Evolutionary conservation across 2,888 invertebrate genomes (phyloP), one percentile per base, ranked within the genome.

Genomic region (Patella ulyssiponensis): DNA sequence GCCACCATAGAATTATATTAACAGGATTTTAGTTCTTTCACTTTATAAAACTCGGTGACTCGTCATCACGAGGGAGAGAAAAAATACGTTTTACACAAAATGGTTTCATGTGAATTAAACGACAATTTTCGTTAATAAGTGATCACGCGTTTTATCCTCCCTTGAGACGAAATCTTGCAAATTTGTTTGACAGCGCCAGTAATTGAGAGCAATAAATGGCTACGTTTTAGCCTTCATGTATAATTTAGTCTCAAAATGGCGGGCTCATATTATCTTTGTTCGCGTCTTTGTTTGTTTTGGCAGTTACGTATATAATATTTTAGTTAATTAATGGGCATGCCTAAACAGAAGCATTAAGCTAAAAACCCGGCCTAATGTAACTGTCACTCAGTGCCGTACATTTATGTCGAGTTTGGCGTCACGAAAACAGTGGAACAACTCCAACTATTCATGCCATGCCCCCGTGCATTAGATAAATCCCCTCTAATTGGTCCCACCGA

Each of bases 131-230:
- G 12, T 20, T 11, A 64, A 64, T 64, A 64, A 64, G 20, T 64
- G 20, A 23, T 64, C 64, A 23, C 64, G 14, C 9, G 20, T 11
- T 64, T 64, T 64, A 23, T 20, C 14, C 0, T 23, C 20, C 23
- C 64, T 9, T 9, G 64, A 23, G 64, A 64, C 11, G 23, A 23
- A 64, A 64, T 64, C 23, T 64, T 23, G 23, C 64, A 23, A 64
- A 64, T 64, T 64, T 64, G 23, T 64, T 11, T 64, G 64, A 64
- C 64, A 64, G 23, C 20, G 20, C 20, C 23, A 9, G 64, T 64
- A 64, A 64, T 64, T 64, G 64, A 64, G 64, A 20, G 20, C 64
- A 64, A 64, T 64, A 64, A 64, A 64, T 64, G 64, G 64, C 23
- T 64, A 23, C 64, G 23, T 23, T 64, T 64, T 64, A 64, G 64